Percentiles rank a stretch among this genome's conserved stretches.
Conservation (phyloP, 1,140 invertebrate species). For the Ruditapes philippinarum region DNA sequence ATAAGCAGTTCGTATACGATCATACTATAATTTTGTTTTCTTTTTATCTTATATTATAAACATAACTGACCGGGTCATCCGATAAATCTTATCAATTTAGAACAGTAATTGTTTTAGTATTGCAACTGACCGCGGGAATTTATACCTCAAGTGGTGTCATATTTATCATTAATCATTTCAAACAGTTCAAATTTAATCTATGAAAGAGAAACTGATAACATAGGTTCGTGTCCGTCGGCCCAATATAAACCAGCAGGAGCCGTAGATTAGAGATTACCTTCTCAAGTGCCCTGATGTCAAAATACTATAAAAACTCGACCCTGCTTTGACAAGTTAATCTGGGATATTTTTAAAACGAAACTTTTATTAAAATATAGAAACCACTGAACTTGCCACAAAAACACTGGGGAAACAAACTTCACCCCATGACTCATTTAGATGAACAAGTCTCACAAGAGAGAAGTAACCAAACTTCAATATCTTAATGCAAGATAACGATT, state of each 20-base stretch:
- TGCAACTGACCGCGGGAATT: not conserved
- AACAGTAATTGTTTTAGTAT: not conserved
- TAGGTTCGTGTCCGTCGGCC: not conserved
- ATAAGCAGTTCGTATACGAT: no score
- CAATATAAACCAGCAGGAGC: not conserved
- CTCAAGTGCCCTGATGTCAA: slow-evolving; percentile 44
- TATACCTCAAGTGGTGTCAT: slow-evolving; percentile 25
- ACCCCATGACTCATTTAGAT: no score
- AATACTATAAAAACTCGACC: slow-evolving; percentile 34
- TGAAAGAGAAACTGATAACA: slow-evolving; percentile 16
- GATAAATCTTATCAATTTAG: not conserved
- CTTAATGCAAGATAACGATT: no score
- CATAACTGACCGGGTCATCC: no score
- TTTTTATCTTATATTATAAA: no score
- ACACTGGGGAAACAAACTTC: not conserved
- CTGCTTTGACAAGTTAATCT: slow-evolving; percentile 35
- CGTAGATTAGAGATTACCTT: slow-evolving; percentile 15
- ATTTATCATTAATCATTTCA: slow-evolving; percentile 12
- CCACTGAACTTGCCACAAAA: not conserved
- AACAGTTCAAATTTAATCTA: slow-evolving; percentile 35
- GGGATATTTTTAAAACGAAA: slow-evolving; percentile 13
- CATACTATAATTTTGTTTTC: no score
- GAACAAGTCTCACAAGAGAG: no score
- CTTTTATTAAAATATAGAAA: slow-evolving; percentile 19
- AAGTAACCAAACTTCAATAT: no score